These are phyloP conservation scores for Crypturellus undulatus DNA, from an alignment of 2,113 vertebrate species.

Conservation along the genomic window DNA sequence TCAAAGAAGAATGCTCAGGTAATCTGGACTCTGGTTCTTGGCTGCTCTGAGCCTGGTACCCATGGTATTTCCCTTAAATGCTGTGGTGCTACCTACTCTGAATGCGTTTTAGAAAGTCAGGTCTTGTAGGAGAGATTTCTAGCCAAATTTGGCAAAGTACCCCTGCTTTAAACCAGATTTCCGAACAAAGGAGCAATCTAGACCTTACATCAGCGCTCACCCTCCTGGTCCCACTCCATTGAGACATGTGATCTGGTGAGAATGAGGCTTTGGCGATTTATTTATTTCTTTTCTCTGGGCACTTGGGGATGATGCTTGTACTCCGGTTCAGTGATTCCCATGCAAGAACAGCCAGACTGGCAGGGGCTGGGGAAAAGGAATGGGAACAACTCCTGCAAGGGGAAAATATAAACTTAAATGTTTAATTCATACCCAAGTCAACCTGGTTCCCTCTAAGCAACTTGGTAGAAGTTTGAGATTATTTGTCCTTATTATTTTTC, in stretches of 20 bases:
- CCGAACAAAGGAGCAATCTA: not conserved
- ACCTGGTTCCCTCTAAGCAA: not conserved
- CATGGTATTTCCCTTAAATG: fast-evolving
- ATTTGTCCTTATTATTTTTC: not conserved
- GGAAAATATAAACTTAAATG: not conserved
- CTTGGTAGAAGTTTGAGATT: not conserved
- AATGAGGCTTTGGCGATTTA: not conserved
- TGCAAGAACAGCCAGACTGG: not conserved
- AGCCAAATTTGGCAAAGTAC: not conserved
- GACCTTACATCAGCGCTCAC: not conserved
- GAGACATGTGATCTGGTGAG: not conserved
- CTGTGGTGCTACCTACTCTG: not conserved
- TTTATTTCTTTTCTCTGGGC: not conserved
- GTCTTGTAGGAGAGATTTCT: not conserved
- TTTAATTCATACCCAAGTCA: not conserved
- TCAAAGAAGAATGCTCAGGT: not conserved
- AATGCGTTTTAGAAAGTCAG: fast-evolving
- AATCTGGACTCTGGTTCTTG: not conserved
- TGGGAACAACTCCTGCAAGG: not conserved
- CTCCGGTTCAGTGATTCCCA: not conserved
- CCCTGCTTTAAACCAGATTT: not conserved
- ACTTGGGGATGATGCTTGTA: not conserved
- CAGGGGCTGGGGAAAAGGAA: not conserved
- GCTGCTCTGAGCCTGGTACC: not conserved
- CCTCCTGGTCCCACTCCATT: not conserved